Percentiles rank a stretch among this genome's conserved stretches.
phyloP scores from a whole-genome alignment of 2,888 invertebrate species.

The Drosophila melanosoma region DNA sequence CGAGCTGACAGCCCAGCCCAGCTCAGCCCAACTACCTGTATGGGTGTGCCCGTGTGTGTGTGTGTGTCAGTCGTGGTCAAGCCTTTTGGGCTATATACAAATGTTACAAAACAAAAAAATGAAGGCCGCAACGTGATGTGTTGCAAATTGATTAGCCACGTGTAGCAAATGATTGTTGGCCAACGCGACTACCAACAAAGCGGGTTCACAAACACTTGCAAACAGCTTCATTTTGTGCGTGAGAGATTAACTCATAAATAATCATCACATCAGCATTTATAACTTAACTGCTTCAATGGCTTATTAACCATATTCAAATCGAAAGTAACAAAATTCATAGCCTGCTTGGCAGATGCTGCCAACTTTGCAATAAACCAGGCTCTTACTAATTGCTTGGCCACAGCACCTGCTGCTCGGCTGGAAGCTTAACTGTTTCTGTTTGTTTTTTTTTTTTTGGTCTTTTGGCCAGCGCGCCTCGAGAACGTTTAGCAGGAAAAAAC shows the following conservation, averaged over 20 bases:
- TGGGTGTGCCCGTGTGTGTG: conserved; percentile 8
- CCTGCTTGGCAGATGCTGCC: conserved; percentile 29
- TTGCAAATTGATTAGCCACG: conserved; percentile 71
- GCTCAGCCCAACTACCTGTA: background rate
- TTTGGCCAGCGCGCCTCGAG: conserved; percentile 13
- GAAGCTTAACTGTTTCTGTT: conserved; percentile 27
- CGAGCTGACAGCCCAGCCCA: conserved; percentile 25
- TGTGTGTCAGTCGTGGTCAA: conserved; percentile 53
- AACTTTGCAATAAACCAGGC: conserved; percentile 43
- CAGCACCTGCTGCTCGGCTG: conserved; percentile 61
- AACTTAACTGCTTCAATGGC: background rate
- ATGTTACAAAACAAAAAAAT: background rate
- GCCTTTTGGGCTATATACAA: conserved; percentile 38
- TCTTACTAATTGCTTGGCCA: conserved; percentile 78
- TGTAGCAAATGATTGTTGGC: conserved; percentile 52
- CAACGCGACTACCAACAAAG: conserved; percentile 21
- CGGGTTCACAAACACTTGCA: conserved; percentile 23
- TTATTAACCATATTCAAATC: conserved; percentile 1
- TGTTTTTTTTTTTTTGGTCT: background rate
- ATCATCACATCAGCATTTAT: conserved; percentile 1
- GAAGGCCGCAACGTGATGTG: conserved; percentile 28
- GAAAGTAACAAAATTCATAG: conserved; percentile 7
- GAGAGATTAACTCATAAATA: background rate
- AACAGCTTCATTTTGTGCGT: conserved; percentile 10
- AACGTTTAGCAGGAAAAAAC: conserved; percentile 65